A percentile compares a stretch with the other conserved stretches of the same genome.
Evolutionary conservation across 1,140 invertebrate species (phyloP).

Genomic region (Mactra quadrangularis): DNA sequence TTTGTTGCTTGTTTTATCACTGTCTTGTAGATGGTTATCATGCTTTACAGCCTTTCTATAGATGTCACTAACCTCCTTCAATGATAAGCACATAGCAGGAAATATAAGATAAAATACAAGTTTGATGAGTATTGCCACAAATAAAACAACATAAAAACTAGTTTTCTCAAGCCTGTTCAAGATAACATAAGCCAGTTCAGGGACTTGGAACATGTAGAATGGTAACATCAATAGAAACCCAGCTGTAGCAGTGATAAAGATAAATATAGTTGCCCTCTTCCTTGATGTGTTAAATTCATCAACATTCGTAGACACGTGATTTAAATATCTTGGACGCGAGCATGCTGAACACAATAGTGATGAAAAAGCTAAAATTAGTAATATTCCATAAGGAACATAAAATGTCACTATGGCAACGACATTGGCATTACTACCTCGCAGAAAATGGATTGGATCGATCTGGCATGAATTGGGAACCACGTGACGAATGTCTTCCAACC

Average conservation of each 20-base stretch:
- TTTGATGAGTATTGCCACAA: slow-evolving; percentile 37
- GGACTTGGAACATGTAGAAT: slow-evolving; percentile 46
- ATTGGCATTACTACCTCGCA: slow-evolving; percentile 19
- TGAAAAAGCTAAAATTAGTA: slow-evolving; percentile 43
- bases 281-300: slow-evolving; percentile 31
- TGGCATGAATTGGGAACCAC: neutral
- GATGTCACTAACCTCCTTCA: slow-evolving; percentile 36
- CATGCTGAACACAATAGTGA: slow-evolving; percentile 30
- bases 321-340: slow-evolving; percentile 18
- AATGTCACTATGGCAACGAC: slow-evolving; percentile 44
- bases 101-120: slow-evolving; percentile 38
- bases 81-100: slow-evolving; percentile 41
- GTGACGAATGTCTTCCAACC: neutral
- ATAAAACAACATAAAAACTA: slow-evolving; percentile 8
- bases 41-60: slow-evolving; percentile 45
- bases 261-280: slow-evolving; percentile 38
- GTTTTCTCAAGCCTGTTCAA: neutral
- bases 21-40: no score
- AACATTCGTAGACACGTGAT: neutral
- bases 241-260: slow-evolving; percentile 44
- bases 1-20: no score
- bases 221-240: slow-evolving; percentile 54
- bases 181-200: slow-evolving; percentile 14
- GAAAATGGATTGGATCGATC: slow-evolving; percentile 10
- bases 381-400: slow-evolving; percentile 53